Evolutionary conservation across 2,797 vertebrate genomes (phyloP), one percentile per base, ranked within the genome.

Genomic region (Coranthus polyacanthus): DNA sequence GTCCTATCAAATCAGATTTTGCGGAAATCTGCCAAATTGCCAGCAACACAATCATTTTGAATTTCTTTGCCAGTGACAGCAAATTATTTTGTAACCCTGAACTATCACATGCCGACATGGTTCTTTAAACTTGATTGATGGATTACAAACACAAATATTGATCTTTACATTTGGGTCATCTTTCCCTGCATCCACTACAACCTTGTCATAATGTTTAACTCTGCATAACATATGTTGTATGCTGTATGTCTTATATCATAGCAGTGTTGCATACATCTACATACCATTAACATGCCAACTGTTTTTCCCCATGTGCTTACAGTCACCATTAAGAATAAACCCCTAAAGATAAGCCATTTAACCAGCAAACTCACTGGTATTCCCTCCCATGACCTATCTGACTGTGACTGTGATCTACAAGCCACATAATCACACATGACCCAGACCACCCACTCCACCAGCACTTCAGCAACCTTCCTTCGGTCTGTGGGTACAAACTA

Each of bases 11-110:
- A 20, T 66, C 17, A 12, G 24, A 73, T 49, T 71, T 71, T 13
- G 24, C 18, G 52, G 63, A 45, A 72, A 76, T 72, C 38, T 61
- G 51, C 29, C 34, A 41, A 13, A 59, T 66, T 61, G n/a, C n/a
- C n/a, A n/a, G n/a, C 52, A 49, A 58, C 46, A 34, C 17, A 54
- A 18, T 4, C 22, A 44, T 34, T 54, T 38, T 34, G 24, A 13
- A 34, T 61, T 44, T 16, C n/a, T 15, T 17, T 44, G 12, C 1
- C 10, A 12, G 37, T 32, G 5, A 62, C 2, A 8, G 5, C 42
- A 16, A 29, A 6, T 4, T 29, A 4, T 3, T 29, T 16, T 37
- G n/a, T 1, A 29, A 46, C 41, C 16, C 36, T 2, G 11, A 34
- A 12, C 11, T 2, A 12, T 20, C 21, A n/a, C 1, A 5, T 12